These are phyloP conservation scores for Galaxea fascicularis DNA, from an alignment of 92 coral and sea anemone genomes.

Conservation along the genomic window DNA sequence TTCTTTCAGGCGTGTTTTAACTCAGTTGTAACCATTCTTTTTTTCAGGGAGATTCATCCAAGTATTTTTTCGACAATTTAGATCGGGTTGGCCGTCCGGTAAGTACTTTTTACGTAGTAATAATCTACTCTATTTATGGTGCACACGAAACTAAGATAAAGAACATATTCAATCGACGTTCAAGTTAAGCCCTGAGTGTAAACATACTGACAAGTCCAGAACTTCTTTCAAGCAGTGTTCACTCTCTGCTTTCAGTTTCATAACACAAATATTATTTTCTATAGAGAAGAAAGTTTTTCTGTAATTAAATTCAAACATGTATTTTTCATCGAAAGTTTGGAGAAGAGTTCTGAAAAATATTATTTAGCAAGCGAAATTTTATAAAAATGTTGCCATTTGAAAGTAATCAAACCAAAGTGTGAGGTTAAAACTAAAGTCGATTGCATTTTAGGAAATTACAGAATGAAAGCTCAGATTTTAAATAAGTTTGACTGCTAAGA, in stretches of 20 bases:
- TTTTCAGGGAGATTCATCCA: slow-evolving; percentile 97
- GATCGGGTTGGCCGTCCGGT: slow-evolving; percentile 97
- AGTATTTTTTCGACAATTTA: slow-evolving; percentile 95
- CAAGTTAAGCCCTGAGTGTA: not conserved
- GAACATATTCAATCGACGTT: slow-evolving; percentile 41
- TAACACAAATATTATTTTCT: not conserved
- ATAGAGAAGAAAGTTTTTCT: not conserved
- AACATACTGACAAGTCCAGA: slow-evolving; percentile 10
- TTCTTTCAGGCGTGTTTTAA: slow-evolving; percentile 31
- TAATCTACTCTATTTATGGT: not conserved
- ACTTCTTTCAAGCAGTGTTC: slow-evolving; percentile 10
- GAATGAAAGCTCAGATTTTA: too few relatives aligned
- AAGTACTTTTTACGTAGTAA: slow-evolving; percentile 43
- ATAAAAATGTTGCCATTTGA: not conserved
- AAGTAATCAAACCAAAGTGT: not conserved
- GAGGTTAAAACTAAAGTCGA: not conserved
- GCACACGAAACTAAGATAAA: not conserved
- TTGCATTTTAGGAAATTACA: slow-evolving; percentile 3
- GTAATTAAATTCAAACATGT: not conserved
- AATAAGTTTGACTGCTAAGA: slow-evolving; percentile 1
- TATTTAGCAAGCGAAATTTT: too few relatives aligned
- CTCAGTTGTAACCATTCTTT: slow-evolving; percentile 31
- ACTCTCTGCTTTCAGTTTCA: slow-evolving; percentile 1
- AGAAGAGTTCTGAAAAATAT: too few relatives aligned
- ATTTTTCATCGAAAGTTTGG: too few relatives aligned